Base-by-base conservation (phyloP, 2,888 invertebrate species). In the Melipona bicolor region DNA sequence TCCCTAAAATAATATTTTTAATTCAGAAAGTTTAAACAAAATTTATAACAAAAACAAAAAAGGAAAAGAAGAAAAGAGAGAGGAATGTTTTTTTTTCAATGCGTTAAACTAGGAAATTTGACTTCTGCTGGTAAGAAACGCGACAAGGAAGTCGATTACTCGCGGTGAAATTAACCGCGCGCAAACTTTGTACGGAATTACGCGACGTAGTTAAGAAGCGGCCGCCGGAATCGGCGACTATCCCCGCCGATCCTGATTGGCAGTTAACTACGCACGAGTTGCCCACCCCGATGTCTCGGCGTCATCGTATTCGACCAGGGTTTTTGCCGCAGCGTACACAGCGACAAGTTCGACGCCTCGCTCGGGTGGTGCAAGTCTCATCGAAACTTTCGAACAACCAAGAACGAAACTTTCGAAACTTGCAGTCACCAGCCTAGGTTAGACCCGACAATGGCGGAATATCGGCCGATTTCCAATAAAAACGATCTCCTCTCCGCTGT, bases 161-260 rank as follows among this genome's bases (percentile, higher is more conserved):
- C 77, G 59, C 27, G 50, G 54, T 6, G 50, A 71, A 72, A 75
- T 75, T 75, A 84, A 75, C 56, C 59, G 56, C 61, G 56, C n/a
- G 62, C 59, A 71, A 84, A 83, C 27, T 83, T 78, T 52, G n/a
- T 62, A 13, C 43, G 67, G 54, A 78, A 76, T 72, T 73, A 71
- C 50, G 64, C 75, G 64, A 73, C 72, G 59, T 67, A 76, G 74
- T 81, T 79, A 79, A 67, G 79, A 74, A 77, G 52, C 49, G 50
- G 72, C 54, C 71, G 70, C 65, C 71, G 67, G 64, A 74, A 77
- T 78, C 69, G 59, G 17, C 64, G 74, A 78, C 36, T 68, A 43
- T 68, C 80, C 32, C 54, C 67, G 75, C 68, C 89, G 87, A 88
- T 88, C 85, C 76, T 89, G 89, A 88, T 89, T 87, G 88, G 83